Evolutionary conservation across 2,113 vertebrate species (phyloP).

Genomic region (Callaeas wilsoni): DNA sequence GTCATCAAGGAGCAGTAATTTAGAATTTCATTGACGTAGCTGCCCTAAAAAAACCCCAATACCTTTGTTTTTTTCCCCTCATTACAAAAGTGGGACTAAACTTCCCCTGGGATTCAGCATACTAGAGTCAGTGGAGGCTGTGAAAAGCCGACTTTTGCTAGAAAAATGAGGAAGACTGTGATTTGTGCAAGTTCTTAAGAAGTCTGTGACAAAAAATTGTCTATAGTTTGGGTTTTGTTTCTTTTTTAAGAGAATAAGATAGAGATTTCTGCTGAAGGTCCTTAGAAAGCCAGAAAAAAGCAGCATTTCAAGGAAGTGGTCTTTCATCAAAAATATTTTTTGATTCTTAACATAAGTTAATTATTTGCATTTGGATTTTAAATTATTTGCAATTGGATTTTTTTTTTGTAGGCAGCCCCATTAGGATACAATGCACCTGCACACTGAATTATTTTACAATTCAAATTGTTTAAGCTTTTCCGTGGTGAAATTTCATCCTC

Average conservation of each 20-base stretch:
- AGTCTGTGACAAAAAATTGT: background rate
- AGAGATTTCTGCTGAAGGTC: background rate
- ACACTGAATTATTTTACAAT: background rate
- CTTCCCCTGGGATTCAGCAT: background rate
- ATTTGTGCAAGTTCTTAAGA: background rate
- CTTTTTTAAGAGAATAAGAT: background rate
- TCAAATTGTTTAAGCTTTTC: background rate
- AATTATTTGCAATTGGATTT: background rate
- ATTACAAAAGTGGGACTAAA: background rate
- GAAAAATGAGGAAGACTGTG: background rate
- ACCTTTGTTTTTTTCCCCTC: background rate
- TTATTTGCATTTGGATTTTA: background rate
- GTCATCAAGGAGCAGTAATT: background rate
- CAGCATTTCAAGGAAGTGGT: background rate
- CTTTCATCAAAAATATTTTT: background rate
- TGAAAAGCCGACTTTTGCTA: background rate
- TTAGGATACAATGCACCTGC: background rate
- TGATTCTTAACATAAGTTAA: background rate
- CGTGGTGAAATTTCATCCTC: background rate
- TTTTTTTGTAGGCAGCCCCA: background rate
- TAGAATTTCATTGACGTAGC: background rate
- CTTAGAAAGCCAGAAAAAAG: background rate
- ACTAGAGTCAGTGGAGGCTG: background rate
- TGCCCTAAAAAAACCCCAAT: background rate
- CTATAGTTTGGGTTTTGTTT: background rate